These are phyloP conservation scores for Bovichtus diacanthus DNA, from an alignment of 2,797 vertebrate genomes.

Conservation along the genomic window DNA sequence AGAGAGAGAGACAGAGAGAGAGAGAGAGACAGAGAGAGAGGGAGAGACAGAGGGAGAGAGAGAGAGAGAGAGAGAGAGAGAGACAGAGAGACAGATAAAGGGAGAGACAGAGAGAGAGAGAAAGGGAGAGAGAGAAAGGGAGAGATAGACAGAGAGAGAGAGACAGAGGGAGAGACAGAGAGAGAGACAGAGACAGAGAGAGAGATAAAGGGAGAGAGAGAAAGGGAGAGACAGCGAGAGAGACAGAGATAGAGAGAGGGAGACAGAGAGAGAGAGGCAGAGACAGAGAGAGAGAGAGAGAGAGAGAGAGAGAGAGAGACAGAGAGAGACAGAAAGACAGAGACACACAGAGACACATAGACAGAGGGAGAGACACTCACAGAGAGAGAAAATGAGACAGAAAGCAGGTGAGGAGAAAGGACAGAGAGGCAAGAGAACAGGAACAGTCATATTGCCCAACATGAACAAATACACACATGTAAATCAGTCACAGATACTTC, in stretches of 20 bases:
- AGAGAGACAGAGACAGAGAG: constrained; percentile 10
- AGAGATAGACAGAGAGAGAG: constrained; percentile 2
- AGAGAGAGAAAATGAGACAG: not conserved
- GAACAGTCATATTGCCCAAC: constrained; percentile 73
- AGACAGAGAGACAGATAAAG: too few species aligned
- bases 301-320: constrained; percentile 17
- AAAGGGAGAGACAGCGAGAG: constrained; percentile 6
- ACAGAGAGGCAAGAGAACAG: constrained; percentile 57
- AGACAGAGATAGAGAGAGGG: constrained; percentile 12
- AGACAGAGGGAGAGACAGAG: constrained; percentile 6
- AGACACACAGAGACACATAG: constrained; percentile 9
- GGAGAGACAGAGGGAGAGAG: constrained; percentile 18
- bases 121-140: constrained; percentile 24
- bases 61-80: not conserved
- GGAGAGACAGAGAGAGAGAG: constrained; percentile 19
- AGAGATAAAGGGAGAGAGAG: constrained; percentile 23
- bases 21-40: too few species aligned
- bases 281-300: not conserved
- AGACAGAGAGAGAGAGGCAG: constrained; percentile 16
- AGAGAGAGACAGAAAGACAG: not conserved
- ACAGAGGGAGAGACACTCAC: not conserved
- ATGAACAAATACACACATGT: constrained; percentile 62
- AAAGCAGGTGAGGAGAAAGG: constrained; percentile 7
- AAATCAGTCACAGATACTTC: constrained; percentile 19
- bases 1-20: too few species aligned